phyloP scores from a whole-genome alignment of 37 sponge, comb jelly and placozoan species.

The Aplysina aerophoba region DNA sequence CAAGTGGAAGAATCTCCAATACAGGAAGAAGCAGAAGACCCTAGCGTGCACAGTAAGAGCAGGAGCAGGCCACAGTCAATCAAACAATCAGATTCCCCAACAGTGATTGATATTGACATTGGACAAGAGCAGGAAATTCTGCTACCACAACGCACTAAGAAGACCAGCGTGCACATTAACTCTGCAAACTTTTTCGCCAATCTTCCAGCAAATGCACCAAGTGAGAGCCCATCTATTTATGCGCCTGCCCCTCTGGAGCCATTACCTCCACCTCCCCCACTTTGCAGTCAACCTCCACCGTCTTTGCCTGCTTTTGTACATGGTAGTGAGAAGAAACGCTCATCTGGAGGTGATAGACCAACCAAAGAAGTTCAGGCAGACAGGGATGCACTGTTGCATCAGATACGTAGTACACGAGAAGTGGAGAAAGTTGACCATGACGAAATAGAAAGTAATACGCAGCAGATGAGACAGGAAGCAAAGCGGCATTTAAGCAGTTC shows the following conservation, averaged over 20 bases:
- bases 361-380: not conserved
- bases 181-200: no score
- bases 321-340: not conserved
- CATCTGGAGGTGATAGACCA: not conserved
- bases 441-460: not conserved
- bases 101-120: not conserved
- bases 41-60: not conserved
- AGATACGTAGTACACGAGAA: conserved; percentile 52
- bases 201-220: no score
- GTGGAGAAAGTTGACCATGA: conserved; percentile 38
- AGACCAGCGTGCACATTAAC: no score
- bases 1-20: not conserved
- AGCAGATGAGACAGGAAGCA: not conserved
- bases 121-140: not conserved
- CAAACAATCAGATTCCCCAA: conserved; percentile 26
- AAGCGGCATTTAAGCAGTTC: not conserved
- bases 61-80: conserved; percentile 16
- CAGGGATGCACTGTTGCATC: conserved; percentile 49
- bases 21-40: not conserved
- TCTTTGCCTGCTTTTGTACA: not conserved
- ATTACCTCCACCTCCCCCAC: conserved; percentile 42
- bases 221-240: no score
- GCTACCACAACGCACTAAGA: no score
- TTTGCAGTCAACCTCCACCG: not conserved
- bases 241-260: conserved; percentile 10